These are phyloP conservation scores for Microhierax caerulescens DNA, from an alignment of 2,797 vertebrate genomes.

Conservation along the genomic window DNA sequence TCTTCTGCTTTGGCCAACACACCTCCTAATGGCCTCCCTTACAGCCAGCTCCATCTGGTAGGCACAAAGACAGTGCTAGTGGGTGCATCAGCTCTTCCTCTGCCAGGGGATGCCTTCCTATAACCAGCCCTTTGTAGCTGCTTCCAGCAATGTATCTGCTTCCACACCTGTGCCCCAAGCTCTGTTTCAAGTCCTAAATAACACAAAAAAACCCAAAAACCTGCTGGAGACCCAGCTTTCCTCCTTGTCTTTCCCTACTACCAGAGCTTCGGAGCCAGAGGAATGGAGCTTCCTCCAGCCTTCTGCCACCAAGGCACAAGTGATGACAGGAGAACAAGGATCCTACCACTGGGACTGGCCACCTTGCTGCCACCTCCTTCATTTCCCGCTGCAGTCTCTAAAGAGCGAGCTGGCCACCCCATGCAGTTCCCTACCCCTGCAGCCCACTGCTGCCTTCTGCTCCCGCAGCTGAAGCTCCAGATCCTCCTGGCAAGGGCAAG, in stretches of 20 bases:
- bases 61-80: accelerated
- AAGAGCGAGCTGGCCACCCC: background rate
- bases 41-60: background rate
- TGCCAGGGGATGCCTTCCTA: background rate
- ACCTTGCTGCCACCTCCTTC: background rate
- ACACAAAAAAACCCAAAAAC: background rate
- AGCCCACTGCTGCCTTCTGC: background rate
- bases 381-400: accelerated
- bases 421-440: accelerated
- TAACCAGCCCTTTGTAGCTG: background rate
- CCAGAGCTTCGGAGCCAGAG: background rate
- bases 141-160: background rate
- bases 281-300: background rate
- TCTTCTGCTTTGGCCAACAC: background rate
- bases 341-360: background rate
- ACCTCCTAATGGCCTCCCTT: background rate
- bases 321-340: background rate
- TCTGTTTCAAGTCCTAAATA: background rate
- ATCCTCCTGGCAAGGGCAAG: accelerated
- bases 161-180: accelerated
- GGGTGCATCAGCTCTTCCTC: background rate
- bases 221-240: background rate
- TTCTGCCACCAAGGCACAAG: background rate
- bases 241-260: background rate
- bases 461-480: accelerated